phyloP scores from a whole-genome alignment of 2,797 vertebrate species.

The Chiroxiphia lanceolata region DNA sequence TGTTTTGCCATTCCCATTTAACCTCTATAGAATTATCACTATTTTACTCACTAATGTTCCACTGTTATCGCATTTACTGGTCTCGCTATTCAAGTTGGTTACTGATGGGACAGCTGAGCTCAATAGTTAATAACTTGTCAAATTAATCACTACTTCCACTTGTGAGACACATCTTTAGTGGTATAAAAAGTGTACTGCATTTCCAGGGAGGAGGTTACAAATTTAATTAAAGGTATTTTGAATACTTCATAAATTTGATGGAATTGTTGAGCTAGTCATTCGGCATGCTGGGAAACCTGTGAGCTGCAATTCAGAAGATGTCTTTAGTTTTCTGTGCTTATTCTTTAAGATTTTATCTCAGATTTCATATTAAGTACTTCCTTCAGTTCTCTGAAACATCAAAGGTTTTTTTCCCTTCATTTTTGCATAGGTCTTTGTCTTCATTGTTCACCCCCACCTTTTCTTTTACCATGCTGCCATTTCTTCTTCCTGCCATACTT shows the following conservation, averaged over 20 bases:
- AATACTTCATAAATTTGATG: slow-evolving; percentile 8
- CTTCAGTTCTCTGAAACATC: background rate
- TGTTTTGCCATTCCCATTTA: slow-evolving; percentile 44
- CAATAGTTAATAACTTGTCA: slow-evolving; percentile 57
- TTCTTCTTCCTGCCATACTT: background rate
- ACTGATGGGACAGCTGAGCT: slow-evolving; percentile 47
- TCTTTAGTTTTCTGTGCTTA: background rate
- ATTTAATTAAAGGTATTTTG: slow-evolving; percentile 23
- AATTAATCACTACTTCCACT: slow-evolving; percentile 50
- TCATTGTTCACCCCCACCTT: background rate
- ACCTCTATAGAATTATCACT: background rate
- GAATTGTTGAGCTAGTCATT: background rate
- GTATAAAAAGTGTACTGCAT: slow-evolving; percentile 13
- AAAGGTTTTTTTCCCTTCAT: background rate
- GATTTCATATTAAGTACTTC: background rate
- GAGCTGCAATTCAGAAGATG: background rate
- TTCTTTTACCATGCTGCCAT: background rate
- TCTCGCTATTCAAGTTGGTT: slow-evolving; percentile 13
- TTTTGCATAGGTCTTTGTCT: background rate
- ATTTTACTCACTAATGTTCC: background rate
- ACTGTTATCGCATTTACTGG: background rate
- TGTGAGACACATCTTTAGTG: slow-evolving; percentile 24
- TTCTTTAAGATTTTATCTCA: background rate
- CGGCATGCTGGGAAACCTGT: background rate
- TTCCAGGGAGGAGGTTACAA: slow-evolving; percentile 31